phyloP scores from a whole-genome alignment of 2,888 invertebrate species.

The Caenorhabditis angaria region DNA sequence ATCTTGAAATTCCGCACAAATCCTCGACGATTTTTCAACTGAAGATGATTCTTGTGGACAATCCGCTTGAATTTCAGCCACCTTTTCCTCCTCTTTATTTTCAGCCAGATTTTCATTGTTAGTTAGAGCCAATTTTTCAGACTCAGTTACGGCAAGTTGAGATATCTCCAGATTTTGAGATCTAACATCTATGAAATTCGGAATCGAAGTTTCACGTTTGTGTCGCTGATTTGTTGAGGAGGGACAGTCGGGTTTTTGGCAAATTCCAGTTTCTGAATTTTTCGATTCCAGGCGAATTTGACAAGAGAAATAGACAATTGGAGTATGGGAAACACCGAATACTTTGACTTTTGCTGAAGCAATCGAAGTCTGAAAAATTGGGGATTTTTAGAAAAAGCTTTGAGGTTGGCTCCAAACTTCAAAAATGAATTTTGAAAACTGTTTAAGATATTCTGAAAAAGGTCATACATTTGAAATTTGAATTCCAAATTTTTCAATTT shows the following conservation, averaged over 20 bases:
- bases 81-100: background rate
- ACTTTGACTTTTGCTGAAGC: slow-evolving; percentile 55
- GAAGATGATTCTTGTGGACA: background rate
- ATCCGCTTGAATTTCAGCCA: background rate
- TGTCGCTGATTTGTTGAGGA: slow-evolving; percentile 13
- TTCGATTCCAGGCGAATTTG: slow-evolving; percentile 57
- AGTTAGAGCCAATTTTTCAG: background rate
- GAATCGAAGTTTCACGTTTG: slow-evolving; percentile 1
- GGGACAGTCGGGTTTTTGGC: slow-evolving; percentile 35
- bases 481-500: no score
- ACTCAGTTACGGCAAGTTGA: slow-evolving; percentile 23
- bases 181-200: slow-evolving; percentile 39
- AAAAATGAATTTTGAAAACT: no score
- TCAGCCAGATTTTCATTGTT: background rate
- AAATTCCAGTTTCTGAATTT: slow-evolving; percentile 27
- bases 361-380: slow-evolving; percentile 48
- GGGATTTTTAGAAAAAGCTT: background rate
- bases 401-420: no score
- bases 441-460: no score
- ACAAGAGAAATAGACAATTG: slow-evolving; percentile 62
- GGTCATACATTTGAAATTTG: no score
- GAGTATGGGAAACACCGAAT: slow-evolving; percentile 61
- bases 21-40: slow-evolving; percentile 13
- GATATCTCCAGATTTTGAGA: slow-evolving; percentile 52
- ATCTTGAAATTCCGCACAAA: slow-evolving; percentile 33